Conservation (phyloP, 2,888 invertebrate species). For the Eutolmus rufibarbis region DNA sequence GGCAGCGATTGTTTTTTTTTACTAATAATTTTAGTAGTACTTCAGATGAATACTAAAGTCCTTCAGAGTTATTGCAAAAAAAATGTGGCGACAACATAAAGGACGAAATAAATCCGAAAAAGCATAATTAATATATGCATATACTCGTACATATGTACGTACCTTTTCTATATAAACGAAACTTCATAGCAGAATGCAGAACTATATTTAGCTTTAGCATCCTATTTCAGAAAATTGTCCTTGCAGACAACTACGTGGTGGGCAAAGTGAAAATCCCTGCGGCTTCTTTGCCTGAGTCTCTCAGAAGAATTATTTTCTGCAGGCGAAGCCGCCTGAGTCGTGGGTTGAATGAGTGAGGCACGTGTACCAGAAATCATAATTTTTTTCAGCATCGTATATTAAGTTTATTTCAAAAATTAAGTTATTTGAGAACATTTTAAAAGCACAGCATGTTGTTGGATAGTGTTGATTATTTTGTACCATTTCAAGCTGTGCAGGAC, state of each 20-base stretch:
- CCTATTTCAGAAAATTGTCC: neutral
- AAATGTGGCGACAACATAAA: neutral
- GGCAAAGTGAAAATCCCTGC: neutral
- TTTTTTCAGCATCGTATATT: neutral
- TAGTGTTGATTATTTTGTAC: neutral
- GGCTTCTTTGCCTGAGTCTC: neutral
- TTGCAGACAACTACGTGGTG: neutral
- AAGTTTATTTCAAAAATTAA: neutral
- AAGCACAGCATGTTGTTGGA: neutral
- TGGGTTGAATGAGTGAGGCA: neutral
- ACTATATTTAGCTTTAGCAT: neutral
- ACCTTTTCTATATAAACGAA: neutral
- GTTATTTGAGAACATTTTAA: neutral
- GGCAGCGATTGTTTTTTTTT: too few species aligned
- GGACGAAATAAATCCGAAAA: neutral
- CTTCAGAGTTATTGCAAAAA: neutral
- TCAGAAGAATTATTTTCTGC: neutral
- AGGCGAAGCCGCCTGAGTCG: neutral
- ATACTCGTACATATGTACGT: neutral
- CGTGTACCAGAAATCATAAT: neutral
- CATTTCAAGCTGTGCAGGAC: neutral
- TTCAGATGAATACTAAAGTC: too few species aligned
- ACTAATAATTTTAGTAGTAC: too few species aligned
- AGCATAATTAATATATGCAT: neutral
- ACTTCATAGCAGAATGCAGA: neutral